Percentiles rank a stretch among this genome's conserved stretches.
Conservation (phyloP, 2,797 vertebrate genomes). For the Eleutherodactylus coqui region DNA sequence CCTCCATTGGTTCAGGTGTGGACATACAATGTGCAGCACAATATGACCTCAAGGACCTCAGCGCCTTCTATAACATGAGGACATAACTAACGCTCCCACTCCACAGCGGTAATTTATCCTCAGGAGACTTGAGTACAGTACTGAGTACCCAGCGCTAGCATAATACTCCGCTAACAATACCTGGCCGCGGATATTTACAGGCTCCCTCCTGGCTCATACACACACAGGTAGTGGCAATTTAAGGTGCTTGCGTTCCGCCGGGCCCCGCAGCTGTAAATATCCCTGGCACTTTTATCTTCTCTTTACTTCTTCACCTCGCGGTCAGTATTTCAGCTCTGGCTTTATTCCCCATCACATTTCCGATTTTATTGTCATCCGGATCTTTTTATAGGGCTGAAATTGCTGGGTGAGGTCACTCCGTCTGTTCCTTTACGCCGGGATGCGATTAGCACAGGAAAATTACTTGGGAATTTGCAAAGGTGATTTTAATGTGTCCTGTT, state of each 20-base stretch:
- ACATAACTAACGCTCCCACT: background rate
- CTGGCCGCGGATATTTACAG: conserved; percentile 41
- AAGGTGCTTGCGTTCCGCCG: conserved; percentile 16
- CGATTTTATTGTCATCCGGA: conserved; percentile 39
- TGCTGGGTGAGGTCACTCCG: conserved; percentile 45
- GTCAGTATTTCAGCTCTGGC: conserved; percentile 49
- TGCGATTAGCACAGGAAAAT: background rate
- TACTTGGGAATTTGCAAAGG: background rate
- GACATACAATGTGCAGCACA: background rate
- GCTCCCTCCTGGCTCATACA: background rate
- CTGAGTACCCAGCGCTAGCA: background rate
- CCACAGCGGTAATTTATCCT: conserved; percentile 14
- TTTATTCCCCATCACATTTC: conserved; percentile 48
- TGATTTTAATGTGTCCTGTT: background rate
- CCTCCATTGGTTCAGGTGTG: background rate
- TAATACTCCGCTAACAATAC: conserved; percentile 27
- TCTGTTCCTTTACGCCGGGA: background rate
- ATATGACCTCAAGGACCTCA: background rate
- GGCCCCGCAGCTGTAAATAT: conserved; percentile 44
- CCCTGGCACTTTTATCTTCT: conserved; percentile 41
- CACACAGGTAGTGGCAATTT: conserved; percentile 36
- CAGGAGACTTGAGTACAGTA: background rate
- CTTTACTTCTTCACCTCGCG: conserved; percentile 47
- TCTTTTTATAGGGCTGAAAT: conserved; percentile 55
- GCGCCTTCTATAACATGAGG: background rate